Conservation (phyloP, 2,113 vertebrate species). For the Cebidichthys violaceus region DNA sequence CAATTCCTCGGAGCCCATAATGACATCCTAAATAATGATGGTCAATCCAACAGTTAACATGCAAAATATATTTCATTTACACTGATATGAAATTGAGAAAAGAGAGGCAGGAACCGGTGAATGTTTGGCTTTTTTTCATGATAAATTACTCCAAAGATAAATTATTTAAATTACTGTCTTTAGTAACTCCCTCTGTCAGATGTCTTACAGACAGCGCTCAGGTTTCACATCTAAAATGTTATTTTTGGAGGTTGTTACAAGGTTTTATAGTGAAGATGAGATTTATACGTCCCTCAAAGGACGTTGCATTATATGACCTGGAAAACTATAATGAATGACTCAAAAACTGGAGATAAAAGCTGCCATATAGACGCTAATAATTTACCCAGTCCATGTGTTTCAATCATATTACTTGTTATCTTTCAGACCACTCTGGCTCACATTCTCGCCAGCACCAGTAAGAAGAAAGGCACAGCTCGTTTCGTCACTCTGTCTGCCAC, state of each 20-base stretch:
- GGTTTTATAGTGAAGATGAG: constrained; percentile 7
- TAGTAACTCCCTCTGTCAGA: too few species aligned
- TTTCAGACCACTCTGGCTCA: constrained; percentile 95
- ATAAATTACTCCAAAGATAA: not conserved
- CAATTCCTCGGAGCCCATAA: not conserved
- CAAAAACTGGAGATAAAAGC: not conserved
- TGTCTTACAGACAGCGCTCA: not conserved
- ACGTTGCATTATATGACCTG: not conserved
- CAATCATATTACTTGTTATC: constrained; percentile 18
- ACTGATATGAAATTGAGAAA: not conserved
- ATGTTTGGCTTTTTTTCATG: not conserved
- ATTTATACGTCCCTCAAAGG: constrained; percentile 12
- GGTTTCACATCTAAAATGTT: constrained; percentile 24
- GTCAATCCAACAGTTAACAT: not conserved
- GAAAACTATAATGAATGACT: not conserved
- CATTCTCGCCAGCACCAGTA: constrained; percentile 92
- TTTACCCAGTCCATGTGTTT: not conserved
- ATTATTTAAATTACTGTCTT: too few species aligned
- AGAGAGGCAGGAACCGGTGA: not conserved
- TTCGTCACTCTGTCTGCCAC: constrained; percentile 95
- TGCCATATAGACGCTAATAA: not conserved
- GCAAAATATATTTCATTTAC: not conserved
- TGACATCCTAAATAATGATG: not conserved
- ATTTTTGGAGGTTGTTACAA: constrained; percentile 34
- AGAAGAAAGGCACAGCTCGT: constrained; percentile 87